Percentiles rank a stretch among this genome's conserved stretches.
Evolutionary conservation across 2,113 vertebrate species (phyloP).

Genomic region (Thalassoma bifasciatum): DNA sequence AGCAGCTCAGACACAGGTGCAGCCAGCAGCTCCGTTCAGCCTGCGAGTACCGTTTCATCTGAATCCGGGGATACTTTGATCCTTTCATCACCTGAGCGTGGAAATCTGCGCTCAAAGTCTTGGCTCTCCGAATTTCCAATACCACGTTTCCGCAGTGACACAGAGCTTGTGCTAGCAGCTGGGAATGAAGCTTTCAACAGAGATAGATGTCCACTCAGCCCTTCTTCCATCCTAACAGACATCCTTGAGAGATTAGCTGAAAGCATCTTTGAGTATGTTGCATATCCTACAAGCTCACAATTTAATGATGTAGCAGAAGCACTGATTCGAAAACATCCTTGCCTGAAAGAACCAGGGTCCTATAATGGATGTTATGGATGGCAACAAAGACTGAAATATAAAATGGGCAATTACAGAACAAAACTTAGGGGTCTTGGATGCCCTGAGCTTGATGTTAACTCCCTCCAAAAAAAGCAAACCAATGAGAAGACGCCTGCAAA

Average conservation of each 20-base stretch:
- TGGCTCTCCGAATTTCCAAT: conserved; percentile 28
- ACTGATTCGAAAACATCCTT: conserved; percentile 19
- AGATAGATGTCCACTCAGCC: conserved; percentile 34
- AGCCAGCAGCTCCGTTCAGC: background rate
- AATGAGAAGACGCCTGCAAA: conserved; percentile 7
- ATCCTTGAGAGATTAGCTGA: conserved; percentile 50
- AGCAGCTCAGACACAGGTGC: background rate
- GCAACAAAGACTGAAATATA: conserved; percentile 4
- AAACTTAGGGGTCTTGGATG: conserved; percentile 1
- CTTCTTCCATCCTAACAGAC: conserved; percentile 33
- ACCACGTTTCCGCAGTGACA: conserved; percentile 39
- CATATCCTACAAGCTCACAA: conserved; percentile 30
- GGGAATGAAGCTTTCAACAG: conserved; percentile 37
- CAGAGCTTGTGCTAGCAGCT: conserved; percentile 41
- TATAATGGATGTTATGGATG: conserved; percentile 15
- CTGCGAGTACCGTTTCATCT: conserved; percentile 4
- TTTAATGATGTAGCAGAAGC: conserved; percentile 27
- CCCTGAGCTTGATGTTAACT: conserved; percentile 21
- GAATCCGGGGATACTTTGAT: conserved; percentile 17
- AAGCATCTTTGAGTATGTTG: conserved; percentile 49
- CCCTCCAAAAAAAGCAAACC: background rate
- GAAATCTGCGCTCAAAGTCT: background rate
- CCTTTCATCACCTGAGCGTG: conserved; percentile 30
- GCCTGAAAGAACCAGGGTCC: background rate
- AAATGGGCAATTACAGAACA: conserved; percentile 3